Evolutionary conservation across 2,113 vertebrate genomes (phyloP).

Genomic region (Mastomys natalensis): DNA sequence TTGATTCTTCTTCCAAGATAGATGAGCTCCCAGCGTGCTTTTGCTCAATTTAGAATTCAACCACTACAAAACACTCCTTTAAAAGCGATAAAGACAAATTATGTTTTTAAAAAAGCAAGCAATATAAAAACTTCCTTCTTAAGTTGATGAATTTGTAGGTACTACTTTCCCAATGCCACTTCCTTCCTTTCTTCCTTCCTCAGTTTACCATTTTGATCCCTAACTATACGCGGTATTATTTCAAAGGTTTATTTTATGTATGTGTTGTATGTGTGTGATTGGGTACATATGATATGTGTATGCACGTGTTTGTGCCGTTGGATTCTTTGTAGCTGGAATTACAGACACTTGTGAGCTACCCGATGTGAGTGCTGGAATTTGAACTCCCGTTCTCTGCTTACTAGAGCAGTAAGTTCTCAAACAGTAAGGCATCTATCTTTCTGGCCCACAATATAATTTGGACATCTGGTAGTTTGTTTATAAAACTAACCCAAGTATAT

Average conservation of each 20-base stretch:
- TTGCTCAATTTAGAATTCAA: constrained; percentile 37
- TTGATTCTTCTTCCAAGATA: background rate
- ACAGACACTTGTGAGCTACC: background rate
- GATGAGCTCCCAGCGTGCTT: background rate
- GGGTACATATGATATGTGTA: background rate
- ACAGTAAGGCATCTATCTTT: background rate
- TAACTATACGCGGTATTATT: background rate
- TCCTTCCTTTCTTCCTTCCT: background rate
- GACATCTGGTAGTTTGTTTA: background rate
- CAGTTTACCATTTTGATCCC: background rate
- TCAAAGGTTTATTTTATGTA: background rate
- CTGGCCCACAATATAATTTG: background rate
- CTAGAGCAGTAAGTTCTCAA: background rate
- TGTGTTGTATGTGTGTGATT: background rate
- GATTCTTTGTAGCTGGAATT: background rate
- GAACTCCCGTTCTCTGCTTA: background rate
- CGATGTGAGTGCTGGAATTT: background rate
- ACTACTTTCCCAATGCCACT: background rate
- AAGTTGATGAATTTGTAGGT: background rate
- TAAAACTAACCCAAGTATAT: background rate
- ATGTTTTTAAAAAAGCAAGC: background rate
- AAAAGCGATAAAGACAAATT: constrained; percentile 17
- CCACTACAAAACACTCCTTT: constrained; percentile 5
- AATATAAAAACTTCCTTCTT: background rate
- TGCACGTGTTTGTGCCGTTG: too few species aligned